phyloP scores from a whole-genome alignment of 2,888 invertebrate genomes.

The Rhaphigaster nebulosa region DNA sequence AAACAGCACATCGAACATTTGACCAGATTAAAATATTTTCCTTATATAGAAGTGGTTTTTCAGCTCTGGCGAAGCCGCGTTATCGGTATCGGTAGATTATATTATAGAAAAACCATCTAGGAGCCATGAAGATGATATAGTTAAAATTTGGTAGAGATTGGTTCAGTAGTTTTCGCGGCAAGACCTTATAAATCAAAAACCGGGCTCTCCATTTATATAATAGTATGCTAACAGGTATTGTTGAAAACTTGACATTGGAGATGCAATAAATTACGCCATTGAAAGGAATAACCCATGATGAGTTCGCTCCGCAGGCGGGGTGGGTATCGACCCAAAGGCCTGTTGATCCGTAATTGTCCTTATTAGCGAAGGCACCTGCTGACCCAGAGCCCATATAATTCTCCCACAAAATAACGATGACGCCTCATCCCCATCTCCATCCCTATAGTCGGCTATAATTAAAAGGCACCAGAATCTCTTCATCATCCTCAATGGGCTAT shows the following conservation, averaged over 20 bases:
- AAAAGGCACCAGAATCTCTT: not conserved
- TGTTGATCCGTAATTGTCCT: slow-evolving; percentile 45
- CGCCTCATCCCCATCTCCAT: not conserved
- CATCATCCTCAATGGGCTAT: not conserved
- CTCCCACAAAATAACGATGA: slow-evolving; percentile 1
- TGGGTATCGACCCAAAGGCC: not conserved
- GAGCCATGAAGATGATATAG: no score
- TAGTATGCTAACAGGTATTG: not conserved
- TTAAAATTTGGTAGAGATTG: no score
- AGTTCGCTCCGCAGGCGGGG: not conserved
- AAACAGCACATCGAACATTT: no score
- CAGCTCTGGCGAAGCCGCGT: no score
- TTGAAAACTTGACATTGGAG: not conserved
- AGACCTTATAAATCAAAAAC: no score
- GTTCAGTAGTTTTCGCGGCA: no score
- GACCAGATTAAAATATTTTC: no score
- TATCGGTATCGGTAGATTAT: no score
- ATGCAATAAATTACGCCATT: not conserved
- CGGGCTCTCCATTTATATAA: no score
- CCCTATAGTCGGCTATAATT: not conserved
- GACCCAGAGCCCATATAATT: slow-evolving; percentile 19
- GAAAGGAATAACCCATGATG: not conserved
- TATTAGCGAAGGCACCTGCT: slow-evolving; percentile 26
- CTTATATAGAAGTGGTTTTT: no score
- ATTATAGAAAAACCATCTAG: no score